Base-by-base conservation (phyloP, 2,797 vertebrate genomes). In the Hemibagrus guttatus region DNA sequence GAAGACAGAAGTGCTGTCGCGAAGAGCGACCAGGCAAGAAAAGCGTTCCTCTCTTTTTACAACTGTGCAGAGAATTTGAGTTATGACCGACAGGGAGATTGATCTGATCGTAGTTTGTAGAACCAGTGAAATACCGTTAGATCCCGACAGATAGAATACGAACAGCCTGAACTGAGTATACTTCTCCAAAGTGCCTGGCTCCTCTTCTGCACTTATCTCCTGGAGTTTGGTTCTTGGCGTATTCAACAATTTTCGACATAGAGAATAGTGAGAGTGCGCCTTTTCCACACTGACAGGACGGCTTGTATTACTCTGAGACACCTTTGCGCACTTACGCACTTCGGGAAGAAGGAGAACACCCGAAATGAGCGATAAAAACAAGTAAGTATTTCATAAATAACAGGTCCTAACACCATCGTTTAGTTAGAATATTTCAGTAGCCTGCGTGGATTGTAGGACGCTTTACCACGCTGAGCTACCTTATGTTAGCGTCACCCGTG, bases 321-420 rank as follows among this genome's bases (percentile, higher is more conserved):
- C 56, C n/a, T 2, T 52, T 39, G n/a, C 87, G 21, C 46, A 42
- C 49, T 74, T 61, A 1, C 56, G 39, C 42, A 35, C 13, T 4
- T 63, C 39, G 59, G 76, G 59, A n/a, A 23, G 46, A 19, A 35
- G 84, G 7, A 19, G 49, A n/a, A 56, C 74, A 12, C 58, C 8
- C 23, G 49, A 87, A 84, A 96, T 96, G 96, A 94, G 89, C 82
- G 93, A 95, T 1, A 96, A 96, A 91, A 94, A 72, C 92, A 96
- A 96, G 96, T 96, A 92, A 95, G 95, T 96, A 64, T 2, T 17
- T 21, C 11, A 52, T 16, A 12, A 52, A 28, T 19, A 8, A 19
- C 9, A 16, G 39, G 31, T 26, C n/a, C 9, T 8, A 16, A 42
- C 12, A 26, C 12, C 12, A n/a, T 11, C 3, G 19, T 9, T 17